Base-by-base conservation (phyloP, 2,888 invertebrate genomes). In the Epirrita christyi region DNA sequence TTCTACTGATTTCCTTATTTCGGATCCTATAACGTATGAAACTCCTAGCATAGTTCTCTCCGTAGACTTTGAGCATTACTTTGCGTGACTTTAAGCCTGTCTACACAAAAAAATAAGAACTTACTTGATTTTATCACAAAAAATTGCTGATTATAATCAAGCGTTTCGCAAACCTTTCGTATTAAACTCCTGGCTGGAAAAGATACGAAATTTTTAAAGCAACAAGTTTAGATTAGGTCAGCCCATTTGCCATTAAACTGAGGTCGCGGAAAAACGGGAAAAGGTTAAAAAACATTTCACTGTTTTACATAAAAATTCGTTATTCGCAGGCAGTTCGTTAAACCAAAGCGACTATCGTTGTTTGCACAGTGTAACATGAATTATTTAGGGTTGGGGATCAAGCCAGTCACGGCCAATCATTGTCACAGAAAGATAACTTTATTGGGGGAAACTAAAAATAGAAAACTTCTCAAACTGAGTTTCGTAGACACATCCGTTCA, bases 181-280 rank as follows among this genome's bases (percentile, higher is more conserved):
- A 43, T 14, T 32, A 44, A 52, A 44, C n/a, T n/a, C 11, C 11
- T 29, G 38, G 29, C 15, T 45, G 37, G 15, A 21, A 13, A 32
- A 11, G 49, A 15, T 34, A 34, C 34, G 11, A 49, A 29, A 29
- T 40, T 27, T 41, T 29, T 21, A 49, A 49, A 49, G 40, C 49
- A 41, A 40, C 49, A 49, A 29, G 28, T 32, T 49, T 15, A 41
- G 49, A 41, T 49, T 49, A 49, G 32, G 49, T 41, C 32, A 15
- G 41, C 15, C 15, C 32, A 36, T 45, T 52, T n/a, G 13, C 5
- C 10, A 10, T 15, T 32, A 15, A 21, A 40, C 6, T n/a, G 27
- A 36, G 21, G 36, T 21, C 46, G 15, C 8, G 27, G 36, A 34
- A 46, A n/a, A 46, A 34, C 34, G 46, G 27, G 36, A 36, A 27